phyloP scores from a whole-genome alignment of 2,113 vertebrate genomes.

The Tretioscincus oriximinensis region DNA sequence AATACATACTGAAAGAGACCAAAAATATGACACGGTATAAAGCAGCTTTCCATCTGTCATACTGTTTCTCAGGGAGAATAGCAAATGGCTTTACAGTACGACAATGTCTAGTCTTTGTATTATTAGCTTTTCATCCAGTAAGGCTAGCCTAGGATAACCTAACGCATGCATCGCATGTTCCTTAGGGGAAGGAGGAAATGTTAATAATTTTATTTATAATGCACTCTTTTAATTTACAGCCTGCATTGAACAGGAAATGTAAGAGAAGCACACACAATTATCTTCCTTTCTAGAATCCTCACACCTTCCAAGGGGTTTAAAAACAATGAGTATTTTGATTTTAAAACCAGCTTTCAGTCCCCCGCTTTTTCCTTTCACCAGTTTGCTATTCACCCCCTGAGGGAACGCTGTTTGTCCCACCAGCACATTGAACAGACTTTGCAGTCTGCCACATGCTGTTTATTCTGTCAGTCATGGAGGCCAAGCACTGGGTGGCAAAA shows the following conservation, averaged over 20 bases:
- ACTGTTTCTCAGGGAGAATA: background rate
- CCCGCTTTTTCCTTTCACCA: fast-evolving
- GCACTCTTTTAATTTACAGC: no score
- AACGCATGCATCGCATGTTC: background rate
- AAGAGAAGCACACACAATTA: background rate
- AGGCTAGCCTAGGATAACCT: background rate
- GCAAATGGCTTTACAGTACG: background rate
- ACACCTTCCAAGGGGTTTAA: no score
- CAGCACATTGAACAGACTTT: background rate
- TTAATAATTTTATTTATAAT: background rate
- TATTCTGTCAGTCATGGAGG: fast-evolving
- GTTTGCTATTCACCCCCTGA: background rate
- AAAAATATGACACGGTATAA: no score
- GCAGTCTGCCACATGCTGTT: fast-evolving
- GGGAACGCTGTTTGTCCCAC: background rate
- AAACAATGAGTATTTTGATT: background rate
- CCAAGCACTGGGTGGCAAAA: fast-evolving
- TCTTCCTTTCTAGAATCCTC: no score
- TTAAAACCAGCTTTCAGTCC: fast-evolving
- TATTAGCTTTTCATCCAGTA: background rate
- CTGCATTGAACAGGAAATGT: background rate
- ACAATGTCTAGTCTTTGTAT: background rate
- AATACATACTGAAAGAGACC: no score
- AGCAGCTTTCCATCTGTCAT: background rate
- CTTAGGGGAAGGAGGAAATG: background rate